A percentile compares a stretch with the other conserved stretches of the same genome.
These are phyloP conservation scores for Drosophila quadrilineata DNA, from an alignment of 1,140 invertebrate genomes.

Conservation along the genomic window DNA sequence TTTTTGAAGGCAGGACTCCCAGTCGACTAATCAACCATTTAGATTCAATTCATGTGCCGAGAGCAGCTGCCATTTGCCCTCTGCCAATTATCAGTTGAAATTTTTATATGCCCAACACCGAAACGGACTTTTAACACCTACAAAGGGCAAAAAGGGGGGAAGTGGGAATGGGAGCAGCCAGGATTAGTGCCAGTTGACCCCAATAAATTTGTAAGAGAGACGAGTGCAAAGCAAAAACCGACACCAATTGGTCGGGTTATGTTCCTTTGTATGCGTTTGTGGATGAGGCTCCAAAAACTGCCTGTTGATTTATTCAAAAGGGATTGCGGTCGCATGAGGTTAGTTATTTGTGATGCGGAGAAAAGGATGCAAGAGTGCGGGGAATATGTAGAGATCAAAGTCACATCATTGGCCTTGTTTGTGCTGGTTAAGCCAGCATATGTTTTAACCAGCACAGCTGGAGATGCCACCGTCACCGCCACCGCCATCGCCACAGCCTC, in stretches of 20 bases:
- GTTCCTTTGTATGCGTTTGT: background rate
- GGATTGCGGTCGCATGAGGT: conserved; percentile 26
- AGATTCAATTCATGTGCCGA: conserved; percentile 45
- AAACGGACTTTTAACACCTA: background rate
- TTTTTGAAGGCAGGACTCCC: background rate
- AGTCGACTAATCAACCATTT: conserved; percentile 51
- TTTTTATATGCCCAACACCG: conserved; percentile 41
- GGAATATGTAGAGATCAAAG: too few relatives aligned
- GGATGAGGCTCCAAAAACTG: background rate
- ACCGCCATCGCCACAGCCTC: too few relatives aligned
- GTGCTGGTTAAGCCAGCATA: conserved; percentile 36
- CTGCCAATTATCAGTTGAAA: conserved; percentile 68
- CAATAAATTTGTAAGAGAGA: conserved; percentile 58
- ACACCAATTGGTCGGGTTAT: conserved; percentile 18
- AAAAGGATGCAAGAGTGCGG: too few relatives aligned
- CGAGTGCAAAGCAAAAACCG: conserved; percentile 17
- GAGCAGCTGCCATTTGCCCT: conserved; percentile 41
- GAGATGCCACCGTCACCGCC: too few relatives aligned
- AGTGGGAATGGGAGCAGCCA: too few relatives aligned
- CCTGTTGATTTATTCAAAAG: conserved; percentile 71
- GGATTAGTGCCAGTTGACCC: conserved; percentile 35
- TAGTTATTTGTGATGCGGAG: conserved; percentile 37
- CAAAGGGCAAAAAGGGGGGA: too few relatives aligned
- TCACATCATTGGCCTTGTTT: too few relatives aligned
- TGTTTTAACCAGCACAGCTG: conserved; percentile 8